Conservation (phyloP, 2,113 vertebrate species). For the Pyrgilauda ruficollis region DNA sequence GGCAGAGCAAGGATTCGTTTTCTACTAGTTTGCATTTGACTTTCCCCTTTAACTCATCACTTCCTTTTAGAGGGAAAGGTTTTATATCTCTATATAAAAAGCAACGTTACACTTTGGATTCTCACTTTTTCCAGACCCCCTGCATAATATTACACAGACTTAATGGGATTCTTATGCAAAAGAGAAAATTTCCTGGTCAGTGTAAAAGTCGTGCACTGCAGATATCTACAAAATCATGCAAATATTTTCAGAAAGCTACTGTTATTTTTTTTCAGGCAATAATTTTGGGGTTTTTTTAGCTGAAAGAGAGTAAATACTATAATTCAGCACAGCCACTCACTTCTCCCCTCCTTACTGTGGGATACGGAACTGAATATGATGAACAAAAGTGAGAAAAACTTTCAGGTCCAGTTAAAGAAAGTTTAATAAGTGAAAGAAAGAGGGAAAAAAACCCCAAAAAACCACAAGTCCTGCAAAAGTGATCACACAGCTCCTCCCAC, state of each 20-base stretch:
- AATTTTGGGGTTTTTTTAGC: background rate
- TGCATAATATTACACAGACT: background rate
- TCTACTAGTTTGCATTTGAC: background rate
- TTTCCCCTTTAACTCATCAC: background rate
- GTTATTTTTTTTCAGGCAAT: background rate
- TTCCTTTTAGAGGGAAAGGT: background rate
- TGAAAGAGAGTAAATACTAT: background rate
- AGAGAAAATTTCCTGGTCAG: background rate
- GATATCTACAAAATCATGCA: background rate
- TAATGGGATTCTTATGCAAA: background rate
- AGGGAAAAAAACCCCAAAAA: rapidly evolving
- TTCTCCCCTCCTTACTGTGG: rapidly evolving
- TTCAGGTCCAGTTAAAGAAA: background rate
- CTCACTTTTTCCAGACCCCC: background rate
- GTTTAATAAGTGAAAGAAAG: background rate
- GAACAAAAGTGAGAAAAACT: background rate
- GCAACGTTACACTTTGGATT: background rate
- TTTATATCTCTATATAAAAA: background rate
- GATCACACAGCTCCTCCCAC: background rate
- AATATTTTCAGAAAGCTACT: background rate
- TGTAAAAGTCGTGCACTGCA: background rate
- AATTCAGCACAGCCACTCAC: background rate
- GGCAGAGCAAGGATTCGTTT: background rate
- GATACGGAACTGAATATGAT: background rate
- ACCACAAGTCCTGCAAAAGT: background rate